These are phyloP conservation scores for Agelastica alni DNA, from an alignment of 2,888 invertebrate species.

Conservation along the genomic window DNA sequence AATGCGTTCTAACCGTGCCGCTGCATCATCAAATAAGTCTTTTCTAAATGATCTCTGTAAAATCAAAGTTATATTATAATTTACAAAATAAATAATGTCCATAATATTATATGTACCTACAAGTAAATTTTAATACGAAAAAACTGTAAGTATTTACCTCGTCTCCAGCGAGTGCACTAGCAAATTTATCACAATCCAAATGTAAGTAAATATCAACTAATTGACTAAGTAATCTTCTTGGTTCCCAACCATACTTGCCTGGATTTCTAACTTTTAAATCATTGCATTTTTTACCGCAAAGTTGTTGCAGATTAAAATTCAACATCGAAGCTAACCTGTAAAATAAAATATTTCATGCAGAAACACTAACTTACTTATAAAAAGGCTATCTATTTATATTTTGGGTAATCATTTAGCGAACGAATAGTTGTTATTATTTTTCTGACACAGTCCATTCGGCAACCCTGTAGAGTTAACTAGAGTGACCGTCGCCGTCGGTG, in stretches of 20 bases:
- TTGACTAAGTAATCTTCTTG: conserved; percentile 85
- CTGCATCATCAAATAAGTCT: conserved; percentile 90
- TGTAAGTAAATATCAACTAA: conserved; percentile 97
- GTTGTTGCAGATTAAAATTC: conserved; percentile 95
- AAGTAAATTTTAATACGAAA: not conserved
- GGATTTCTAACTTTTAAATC: conserved; percentile 90
- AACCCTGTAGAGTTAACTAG: too few relatives aligned
- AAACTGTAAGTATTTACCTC: conserved; percentile 66
- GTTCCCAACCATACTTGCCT: conserved; percentile 97
- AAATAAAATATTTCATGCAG: not conserved
- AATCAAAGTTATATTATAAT: too few relatives aligned
- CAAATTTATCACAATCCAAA: conserved; percentile 89
- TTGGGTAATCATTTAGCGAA: too few relatives aligned
- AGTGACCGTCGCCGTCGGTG: too few relatives aligned
- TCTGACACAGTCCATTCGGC: too few relatives aligned
- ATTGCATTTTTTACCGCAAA: conserved; percentile 95
- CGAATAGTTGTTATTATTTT: too few relatives aligned
- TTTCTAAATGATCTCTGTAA: conserved; percentile 88
- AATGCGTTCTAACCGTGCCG: conserved; percentile 77
- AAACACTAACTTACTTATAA: not conserved
- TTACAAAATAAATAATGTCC: not conserved
- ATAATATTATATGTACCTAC: not conserved
- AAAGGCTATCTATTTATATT: too few relatives aligned
- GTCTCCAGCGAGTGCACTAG: conserved; percentile 90
- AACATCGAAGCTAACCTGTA: conserved; percentile 88